Percentiles rank a stretch among this genome's conserved stretches.
These are phyloP conservation scores for Octodon degus DNA, from an alignment of 2,113 vertebrate genomes.

Conservation along the genomic window DNA sequence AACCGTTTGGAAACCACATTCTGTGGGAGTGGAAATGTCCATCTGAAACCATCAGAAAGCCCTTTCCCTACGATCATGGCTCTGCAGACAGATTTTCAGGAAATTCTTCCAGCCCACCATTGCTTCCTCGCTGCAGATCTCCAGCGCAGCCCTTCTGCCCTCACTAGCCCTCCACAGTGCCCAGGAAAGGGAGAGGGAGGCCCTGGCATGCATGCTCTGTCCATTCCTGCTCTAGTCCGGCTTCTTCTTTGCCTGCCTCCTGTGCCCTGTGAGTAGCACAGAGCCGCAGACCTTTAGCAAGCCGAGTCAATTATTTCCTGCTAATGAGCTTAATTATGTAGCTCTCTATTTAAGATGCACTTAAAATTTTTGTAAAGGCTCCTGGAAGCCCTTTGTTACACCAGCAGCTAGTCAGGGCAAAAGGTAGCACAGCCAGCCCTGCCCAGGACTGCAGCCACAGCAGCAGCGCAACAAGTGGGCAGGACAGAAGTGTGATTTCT, in stretches of 20 bases:
- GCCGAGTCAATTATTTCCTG: slow-evolving; percentile 69
- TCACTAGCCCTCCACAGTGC: background rate
- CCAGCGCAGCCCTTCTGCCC: background rate
- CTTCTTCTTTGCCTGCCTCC: slow-evolving; percentile 32
- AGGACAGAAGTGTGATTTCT: background rate
- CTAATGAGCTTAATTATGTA: slow-evolving; percentile 77
- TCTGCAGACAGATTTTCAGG: background rate
- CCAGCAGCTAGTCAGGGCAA: background rate
- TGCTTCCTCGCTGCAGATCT: background rate
- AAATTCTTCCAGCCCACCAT: background rate
- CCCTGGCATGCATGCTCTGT: accelerated
- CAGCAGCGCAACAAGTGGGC: background rate
- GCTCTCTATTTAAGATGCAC: slow-evolving; percentile 63
- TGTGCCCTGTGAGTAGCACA: background rate
- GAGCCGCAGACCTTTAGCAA: slow-evolving; percentile 58
- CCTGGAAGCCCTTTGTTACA: slow-evolving; percentile 47
- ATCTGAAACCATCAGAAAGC: background rate
- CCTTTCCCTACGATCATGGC: background rate
- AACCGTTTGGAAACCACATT: background rate
- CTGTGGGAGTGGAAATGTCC: background rate
- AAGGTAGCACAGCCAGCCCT: background rate
- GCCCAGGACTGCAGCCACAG: background rate
- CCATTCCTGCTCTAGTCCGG: background rate
- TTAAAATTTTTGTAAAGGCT: slow-evolving; percentile 51
- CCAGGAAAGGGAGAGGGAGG: background rate